Conservation (phyloP, 2,888 invertebrate genomes). For the Clivina fossor region DNA sequence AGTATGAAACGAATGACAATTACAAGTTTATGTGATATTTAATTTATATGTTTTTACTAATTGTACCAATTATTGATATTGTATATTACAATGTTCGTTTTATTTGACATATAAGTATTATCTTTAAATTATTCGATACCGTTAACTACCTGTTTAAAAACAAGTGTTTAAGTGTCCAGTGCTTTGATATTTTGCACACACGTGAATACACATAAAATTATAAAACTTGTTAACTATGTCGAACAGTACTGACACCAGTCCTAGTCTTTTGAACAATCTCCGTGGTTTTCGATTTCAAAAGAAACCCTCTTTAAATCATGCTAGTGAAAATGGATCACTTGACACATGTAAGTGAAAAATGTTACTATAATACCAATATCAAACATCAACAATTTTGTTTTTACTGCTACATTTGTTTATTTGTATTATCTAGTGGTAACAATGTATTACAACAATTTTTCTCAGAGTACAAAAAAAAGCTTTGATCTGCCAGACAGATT, state of each 20-base stretch:
- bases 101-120: background rate
- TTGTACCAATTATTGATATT: background rate
- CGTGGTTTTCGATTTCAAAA: constrained; percentile 71
- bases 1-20: too few relatives aligned
- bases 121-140: background rate
- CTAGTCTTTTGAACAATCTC: constrained; percentile 64
- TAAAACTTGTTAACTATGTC: constrained; percentile 18
- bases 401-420: too few relatives aligned
- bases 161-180: too few relatives aligned
- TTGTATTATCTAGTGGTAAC: too few relatives aligned
- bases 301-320: constrained; percentile 54
- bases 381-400: too few relatives aligned
- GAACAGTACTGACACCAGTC: constrained; percentile 53
- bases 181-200: background rate
- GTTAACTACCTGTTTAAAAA: constrained; percentile 27
- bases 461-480: too few relatives aligned
- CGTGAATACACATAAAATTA: background rate
- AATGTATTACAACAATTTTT: too few relatives aligned
- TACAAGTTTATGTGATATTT: background rate
- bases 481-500: too few relatives aligned
- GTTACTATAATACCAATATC: too few relatives aligned
- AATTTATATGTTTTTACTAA: constrained; percentile 2
- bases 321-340: constrained; percentile 46
- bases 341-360: constrained; percentile 45
- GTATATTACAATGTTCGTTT: constrained; percentile 1